Evolutionary conservation across 2,888 invertebrate species (phyloP).

Genomic region (Eupithecia exiguata): DNA sequence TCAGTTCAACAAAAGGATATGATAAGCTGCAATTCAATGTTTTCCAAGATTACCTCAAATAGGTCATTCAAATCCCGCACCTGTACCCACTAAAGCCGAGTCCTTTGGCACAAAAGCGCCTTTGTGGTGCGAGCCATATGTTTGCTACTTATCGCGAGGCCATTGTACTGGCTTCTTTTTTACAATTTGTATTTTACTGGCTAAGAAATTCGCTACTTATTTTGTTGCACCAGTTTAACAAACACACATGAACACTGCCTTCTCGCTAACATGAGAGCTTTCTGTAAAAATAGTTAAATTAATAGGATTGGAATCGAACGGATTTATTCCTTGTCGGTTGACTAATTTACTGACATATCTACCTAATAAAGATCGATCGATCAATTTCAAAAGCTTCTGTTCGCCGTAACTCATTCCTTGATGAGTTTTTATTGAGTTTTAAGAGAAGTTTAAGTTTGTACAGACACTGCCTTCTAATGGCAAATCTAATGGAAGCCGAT

Average conservation of each 20-base stretch:
- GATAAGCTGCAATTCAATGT: background rate
- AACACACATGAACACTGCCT: background rate
- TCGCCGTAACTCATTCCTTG: background rate
- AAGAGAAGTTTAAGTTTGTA: background rate
- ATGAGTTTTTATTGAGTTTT: background rate
- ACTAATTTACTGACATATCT: no score
- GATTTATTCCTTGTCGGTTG: background rate
- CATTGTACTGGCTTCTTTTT: slow-evolving; percentile 5
- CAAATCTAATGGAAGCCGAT: background rate
- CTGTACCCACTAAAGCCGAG: background rate
- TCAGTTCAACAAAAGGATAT: background rate
- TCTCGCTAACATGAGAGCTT: background rate
- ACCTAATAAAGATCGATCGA: no score
- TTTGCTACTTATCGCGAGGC: slow-evolving; percentile 5
- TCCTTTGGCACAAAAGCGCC: slow-evolving; percentile 2
- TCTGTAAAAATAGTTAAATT: background rate
- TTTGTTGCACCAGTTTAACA: background rate
- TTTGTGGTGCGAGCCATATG: background rate
- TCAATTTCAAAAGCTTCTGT: background rate
- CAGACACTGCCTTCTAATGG: background rate
- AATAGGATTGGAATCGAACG: background rate
- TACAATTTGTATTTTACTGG: background rate
- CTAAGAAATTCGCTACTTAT: background rate
- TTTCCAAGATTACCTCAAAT: slow-evolving; percentile 5
- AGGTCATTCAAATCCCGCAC: slow-evolving; percentile 1